Evolutionary conservation across 2,888 invertebrate species (phyloP).

Genomic region (Eudasyphora cyanicolor): DNA sequence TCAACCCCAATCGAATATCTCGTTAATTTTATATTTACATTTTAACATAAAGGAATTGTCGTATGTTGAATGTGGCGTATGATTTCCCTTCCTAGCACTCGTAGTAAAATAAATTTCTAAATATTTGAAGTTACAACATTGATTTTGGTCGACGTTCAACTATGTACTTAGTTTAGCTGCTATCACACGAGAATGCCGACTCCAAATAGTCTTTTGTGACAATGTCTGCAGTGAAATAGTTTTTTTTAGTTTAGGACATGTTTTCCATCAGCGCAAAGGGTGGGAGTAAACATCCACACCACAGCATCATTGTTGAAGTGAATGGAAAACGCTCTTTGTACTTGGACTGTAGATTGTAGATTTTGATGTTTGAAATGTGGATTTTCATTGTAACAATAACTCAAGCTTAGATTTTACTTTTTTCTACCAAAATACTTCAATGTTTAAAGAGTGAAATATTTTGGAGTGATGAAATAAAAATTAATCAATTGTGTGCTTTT

Average conservation of each 20-base stretch:
- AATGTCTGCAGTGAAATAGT: background rate
- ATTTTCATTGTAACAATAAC: background rate
- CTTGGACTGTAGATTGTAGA: background rate
- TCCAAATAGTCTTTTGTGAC: background rate
- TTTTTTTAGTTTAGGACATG: background rate
- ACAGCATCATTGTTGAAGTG: no score
- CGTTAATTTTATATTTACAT: no score
- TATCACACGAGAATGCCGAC: background rate
- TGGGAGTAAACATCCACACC: background rate
- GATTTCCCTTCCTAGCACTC: no score
- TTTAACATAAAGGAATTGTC: no score
- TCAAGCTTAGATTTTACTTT: background rate
- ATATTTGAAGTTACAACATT: no score
- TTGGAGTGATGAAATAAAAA: background rate
- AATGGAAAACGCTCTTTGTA: background rate
- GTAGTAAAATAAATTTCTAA: background rate
- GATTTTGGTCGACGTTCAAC: no score
- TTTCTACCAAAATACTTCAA: background rate
- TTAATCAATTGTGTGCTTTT: no score
- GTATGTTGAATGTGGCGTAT: no score
- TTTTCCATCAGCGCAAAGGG: background rate
- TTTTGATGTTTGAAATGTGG: constrained; percentile 6
- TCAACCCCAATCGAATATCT: no score
- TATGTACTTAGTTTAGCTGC: no score
- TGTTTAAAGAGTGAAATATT: background rate